These are phyloP conservation scores for Mallotus villosus DNA, from an alignment of 2,797 vertebrate species.

Conservation along the genomic window DNA sequence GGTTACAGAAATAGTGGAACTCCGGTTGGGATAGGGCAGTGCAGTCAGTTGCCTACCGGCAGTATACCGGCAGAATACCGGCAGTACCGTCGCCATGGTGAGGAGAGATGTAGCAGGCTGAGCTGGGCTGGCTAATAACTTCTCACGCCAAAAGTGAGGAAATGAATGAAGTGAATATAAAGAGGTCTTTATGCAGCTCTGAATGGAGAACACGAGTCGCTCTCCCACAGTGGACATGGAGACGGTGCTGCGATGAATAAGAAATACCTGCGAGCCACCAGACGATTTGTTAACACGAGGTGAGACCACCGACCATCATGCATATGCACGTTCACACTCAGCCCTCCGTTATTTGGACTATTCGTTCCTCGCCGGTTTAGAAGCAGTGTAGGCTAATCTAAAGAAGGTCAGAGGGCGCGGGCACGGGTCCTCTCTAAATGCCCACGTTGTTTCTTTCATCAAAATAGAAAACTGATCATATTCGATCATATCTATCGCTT, in stretches of 20 bases:
- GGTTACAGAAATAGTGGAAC: too few relatives aligned
- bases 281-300: constrained; percentile 27
- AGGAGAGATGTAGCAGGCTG: background rate
- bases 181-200: constrained; percentile 42
- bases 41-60: too few relatives aligned
- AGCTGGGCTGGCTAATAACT: constrained; percentile 21
- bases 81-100: background rate
- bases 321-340: constrained; percentile 34
- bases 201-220: constrained; percentile 21
- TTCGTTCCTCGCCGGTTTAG: background rate
- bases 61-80: too few relatives aligned
- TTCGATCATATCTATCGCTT: background rate
- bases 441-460: too few relatives aligned
- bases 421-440: background rate
- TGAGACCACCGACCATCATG: constrained; percentile 25
- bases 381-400: background rate
- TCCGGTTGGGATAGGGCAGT: too few relatives aligned
- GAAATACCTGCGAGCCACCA: constrained; percentile 27
- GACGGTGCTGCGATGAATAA: constrained; percentile 32
- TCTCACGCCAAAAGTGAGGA: constrained; percentile 37
- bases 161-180: constrained; percentile 47
- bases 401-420: background rate
- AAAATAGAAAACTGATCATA: too few relatives aligned
- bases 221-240: constrained; percentile 23
- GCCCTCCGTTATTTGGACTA: constrained; percentile 35